A percentile compares a stretch with the other conserved stretches of the same genome.
Evolutionary conservation across 2,113 vertebrate species (phyloP).

Genomic region (Formicarius rufipectus): DNA sequence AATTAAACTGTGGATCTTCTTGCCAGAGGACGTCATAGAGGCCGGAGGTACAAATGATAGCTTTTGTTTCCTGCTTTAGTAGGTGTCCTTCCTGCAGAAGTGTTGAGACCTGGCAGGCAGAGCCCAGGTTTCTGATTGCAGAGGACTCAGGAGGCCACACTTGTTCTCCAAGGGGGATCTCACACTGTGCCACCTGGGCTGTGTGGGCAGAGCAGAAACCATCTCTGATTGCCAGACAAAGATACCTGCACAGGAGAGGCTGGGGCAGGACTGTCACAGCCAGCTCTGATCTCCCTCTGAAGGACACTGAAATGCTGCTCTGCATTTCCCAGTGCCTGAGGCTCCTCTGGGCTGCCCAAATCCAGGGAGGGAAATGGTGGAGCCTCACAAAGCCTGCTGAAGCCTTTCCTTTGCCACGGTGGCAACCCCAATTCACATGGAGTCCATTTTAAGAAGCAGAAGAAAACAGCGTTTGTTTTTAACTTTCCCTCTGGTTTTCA

Average conservation of each 20-base stretch:
- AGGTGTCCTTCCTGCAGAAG: background rate
- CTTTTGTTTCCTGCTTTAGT: background rate
- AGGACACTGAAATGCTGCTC: background rate
- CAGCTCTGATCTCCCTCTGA: background rate
- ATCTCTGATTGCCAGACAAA: background rate
- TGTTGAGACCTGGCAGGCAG: background rate
- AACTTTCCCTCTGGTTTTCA: background rate
- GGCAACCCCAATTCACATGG: rapidly evolving
- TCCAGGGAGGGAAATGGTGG: background rate
- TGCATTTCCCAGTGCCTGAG: background rate
- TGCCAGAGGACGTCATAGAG: background rate
- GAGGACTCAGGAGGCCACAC: background rate
- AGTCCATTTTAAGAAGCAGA: background rate
- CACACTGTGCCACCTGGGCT: background rate
- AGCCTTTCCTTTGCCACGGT: background rate
- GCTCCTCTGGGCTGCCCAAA: background rate
- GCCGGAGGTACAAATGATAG: background rate
- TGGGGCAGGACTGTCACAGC: background rate
- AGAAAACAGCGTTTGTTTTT: background rate
- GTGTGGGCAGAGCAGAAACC: background rate
- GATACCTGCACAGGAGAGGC: background rate
- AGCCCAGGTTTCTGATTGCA: background rate
- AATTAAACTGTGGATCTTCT: constrained; percentile 53
- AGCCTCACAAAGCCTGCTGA: background rate
- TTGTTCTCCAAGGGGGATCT: background rate